Evolutionary conservation across 2,888 invertebrate genomes (phyloP).

Genomic region (Caenorhabditis uteleia): DNA sequence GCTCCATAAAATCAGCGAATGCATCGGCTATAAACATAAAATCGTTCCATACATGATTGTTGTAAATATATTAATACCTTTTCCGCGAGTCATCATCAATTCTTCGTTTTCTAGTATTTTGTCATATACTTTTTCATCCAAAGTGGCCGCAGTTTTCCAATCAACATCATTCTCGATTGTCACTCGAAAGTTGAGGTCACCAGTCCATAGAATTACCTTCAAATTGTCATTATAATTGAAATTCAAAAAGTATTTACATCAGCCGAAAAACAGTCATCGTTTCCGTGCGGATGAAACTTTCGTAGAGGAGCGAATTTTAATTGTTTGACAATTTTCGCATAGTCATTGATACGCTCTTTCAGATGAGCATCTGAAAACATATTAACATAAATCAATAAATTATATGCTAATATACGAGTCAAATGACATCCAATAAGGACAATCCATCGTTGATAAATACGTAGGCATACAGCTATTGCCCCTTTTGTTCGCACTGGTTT

Average conservation of each 20-base stretch:
- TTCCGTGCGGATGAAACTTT: constrained; percentile 34
- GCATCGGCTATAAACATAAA: constrained; percentile 3
- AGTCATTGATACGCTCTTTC: constrained; percentile 59
- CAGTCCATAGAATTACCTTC: constrained; percentile 61
- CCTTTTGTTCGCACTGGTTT: constrained; percentile 80
- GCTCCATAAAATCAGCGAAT: constrained; percentile 57
- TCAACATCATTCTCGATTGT: constrained; percentile 22
- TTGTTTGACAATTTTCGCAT: constrained; percentile 51
- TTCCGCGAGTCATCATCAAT: constrained; percentile 9
- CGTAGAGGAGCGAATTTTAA: constrained; percentile 43
- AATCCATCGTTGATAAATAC: constrained; percentile 91
- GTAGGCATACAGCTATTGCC: constrained; percentile 88
- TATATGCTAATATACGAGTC: constrained; percentile 75
- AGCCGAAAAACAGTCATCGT: constrained; percentile 41
- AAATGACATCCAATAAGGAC: constrained; percentile 94
- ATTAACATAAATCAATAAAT: neutral
- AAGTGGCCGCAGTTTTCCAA: constrained; percentile 18
- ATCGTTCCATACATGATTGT: neutral
- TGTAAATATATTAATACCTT: constrained; percentile 18
- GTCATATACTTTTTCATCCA: constrained; percentile 4
- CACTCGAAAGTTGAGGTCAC: constrained; percentile 66
- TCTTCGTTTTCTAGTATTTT: constrained; percentile 33
- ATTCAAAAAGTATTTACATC: constrained; percentile 35
- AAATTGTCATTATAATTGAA: constrained; percentile 2
- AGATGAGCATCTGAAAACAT: constrained; percentile 55